Conservation (phyloP, 2,888 invertebrate genomes). For the Notodonta ziczac region DNA sequence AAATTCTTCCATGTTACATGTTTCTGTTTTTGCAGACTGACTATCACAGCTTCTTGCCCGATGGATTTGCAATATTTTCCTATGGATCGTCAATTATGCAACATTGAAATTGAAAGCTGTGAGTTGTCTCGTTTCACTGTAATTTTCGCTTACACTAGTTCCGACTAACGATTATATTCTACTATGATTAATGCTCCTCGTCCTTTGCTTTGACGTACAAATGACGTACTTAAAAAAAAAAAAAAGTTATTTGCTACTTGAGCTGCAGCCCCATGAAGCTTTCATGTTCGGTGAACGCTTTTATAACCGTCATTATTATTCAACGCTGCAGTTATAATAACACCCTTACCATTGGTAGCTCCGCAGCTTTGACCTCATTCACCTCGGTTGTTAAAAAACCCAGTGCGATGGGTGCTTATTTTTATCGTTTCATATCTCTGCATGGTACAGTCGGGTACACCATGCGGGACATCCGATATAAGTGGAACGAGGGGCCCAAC, state of each 20-base stretch:
- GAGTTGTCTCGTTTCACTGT: conserved; percentile 81
- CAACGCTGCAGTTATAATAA: conserved; percentile 36
- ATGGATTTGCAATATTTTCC: conserved; percentile 98
- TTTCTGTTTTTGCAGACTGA: conserved; percentile 87
- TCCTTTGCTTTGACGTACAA: conserved; percentile 38
- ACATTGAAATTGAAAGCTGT: conserved; percentile 98
- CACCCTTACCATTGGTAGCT: conserved; percentile 51
- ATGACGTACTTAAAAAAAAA: conserved; percentile 26
- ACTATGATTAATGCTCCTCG: conserved; percentile 22
- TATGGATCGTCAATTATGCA: conserved; percentile 97
- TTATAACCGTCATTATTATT: conserved; percentile 27
- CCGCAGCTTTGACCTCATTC: conserved; percentile 45
- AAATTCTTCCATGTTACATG: conserved; percentile 2
- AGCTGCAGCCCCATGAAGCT: conserved; percentile 50
- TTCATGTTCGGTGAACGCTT: conserved; percentile 55
- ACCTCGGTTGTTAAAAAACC: conserved; percentile 61
- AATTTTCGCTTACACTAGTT: conserved; percentile 34
- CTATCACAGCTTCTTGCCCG: conserved; percentile 97
- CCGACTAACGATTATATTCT: conserved; percentile 18
- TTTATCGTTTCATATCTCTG: conserved; percentile 78
- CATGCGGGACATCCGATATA: conserved; percentile 98
- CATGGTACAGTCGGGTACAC: conserved; percentile 96
- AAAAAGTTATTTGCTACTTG: conserved; percentile 28
- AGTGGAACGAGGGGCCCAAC: conserved; percentile 97
- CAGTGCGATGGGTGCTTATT: conserved; percentile 82